phyloP scores from a whole-genome alignment of 37 sponge, comb jelly and placozoan genomes.

The Spongilla lacustris region DNA sequence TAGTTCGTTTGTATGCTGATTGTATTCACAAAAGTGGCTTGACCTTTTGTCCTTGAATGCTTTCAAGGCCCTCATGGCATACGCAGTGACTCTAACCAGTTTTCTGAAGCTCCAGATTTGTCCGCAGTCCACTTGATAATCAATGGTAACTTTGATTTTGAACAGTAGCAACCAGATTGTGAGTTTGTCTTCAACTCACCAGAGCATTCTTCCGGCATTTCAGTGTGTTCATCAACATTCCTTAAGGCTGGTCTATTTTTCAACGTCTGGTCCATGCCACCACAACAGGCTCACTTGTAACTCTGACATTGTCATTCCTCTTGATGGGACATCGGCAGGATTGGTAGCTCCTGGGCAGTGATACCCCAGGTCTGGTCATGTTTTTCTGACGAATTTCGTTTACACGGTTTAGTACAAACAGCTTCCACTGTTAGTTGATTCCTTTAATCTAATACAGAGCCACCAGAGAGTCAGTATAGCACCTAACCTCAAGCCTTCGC shows the following conservation, averaged over 20 bases:
- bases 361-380: neutral
- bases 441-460: constrained; percentile 32
- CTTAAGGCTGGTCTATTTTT: neutral
- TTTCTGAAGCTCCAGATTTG: neutral
- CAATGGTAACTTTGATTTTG: neutral
- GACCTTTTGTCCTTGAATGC: constrained; percentile 2
- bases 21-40: too few species aligned
- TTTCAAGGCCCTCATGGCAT: neutral
- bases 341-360: constrained; percentile 5
- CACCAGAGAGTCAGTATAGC: constrained; percentile 27
- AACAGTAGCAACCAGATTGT: constrained; percentile 16
- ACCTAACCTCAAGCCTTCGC: neutral
- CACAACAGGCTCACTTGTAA: constrained; percentile 5
- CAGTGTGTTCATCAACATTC: neutral
- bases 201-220: constrained; percentile 27
- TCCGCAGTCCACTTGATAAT: neutral
- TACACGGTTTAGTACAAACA: constrained; percentile 25
- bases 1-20: too few species aligned
- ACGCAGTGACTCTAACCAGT: constrained; percentile 30
- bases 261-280: constrained; percentile 22
- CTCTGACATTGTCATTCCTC: constrained; percentile 21
- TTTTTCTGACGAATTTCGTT: constrained; percentile 13
- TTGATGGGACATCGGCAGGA: constrained; percentile 31
- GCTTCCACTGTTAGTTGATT: constrained; percentile 11
- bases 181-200: constrained; percentile 13